Conservation (phyloP, 92 coral and sea anemone species). For the Paragorgia papillata region DNA sequence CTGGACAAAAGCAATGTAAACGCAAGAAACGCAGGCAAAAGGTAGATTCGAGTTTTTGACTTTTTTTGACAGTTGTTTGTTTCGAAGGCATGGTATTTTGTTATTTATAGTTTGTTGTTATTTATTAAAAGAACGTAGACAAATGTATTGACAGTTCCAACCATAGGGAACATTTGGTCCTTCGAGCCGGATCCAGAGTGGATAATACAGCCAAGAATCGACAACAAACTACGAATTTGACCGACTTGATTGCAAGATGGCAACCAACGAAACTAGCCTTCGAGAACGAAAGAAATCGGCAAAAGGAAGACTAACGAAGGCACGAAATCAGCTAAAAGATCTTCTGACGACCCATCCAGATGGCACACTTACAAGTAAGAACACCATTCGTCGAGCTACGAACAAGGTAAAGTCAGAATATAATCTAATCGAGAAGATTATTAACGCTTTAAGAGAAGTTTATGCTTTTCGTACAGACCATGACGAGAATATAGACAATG, state of each 20-base stretch:
- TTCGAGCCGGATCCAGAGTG: conserved; percentile 33
- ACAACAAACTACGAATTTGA: neutral
- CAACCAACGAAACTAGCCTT: conserved; percentile 12
- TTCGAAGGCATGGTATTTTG: no score
- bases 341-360: conserved; percentile 39
- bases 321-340: conserved; percentile 49
- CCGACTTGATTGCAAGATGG: neutral
- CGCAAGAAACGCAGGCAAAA: no score
- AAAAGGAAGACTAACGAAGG: conserved; percentile 52
- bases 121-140: no score
- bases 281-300: conserved; percentile 46
- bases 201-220: conserved; percentile 4
- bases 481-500: conserved; percentile 43
- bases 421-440: conserved; percentile 51
- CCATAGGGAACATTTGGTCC: conserved; percentile 30
- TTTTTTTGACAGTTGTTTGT: no score
- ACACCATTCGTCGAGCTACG: conserved; percentile 43
- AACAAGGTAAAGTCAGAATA: conserved; percentile 56
- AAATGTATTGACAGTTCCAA: no score
- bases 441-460: conserved; percentile 54
- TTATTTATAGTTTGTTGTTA: no score
- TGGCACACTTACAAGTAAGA: conserved; percentile 51
- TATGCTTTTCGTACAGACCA: conserved; percentile 39
- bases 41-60: no score
- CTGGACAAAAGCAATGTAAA: no score